Base-by-base conservation (phyloP, 2,797 vertebrate species). In the Chelon labrosus region DNA sequence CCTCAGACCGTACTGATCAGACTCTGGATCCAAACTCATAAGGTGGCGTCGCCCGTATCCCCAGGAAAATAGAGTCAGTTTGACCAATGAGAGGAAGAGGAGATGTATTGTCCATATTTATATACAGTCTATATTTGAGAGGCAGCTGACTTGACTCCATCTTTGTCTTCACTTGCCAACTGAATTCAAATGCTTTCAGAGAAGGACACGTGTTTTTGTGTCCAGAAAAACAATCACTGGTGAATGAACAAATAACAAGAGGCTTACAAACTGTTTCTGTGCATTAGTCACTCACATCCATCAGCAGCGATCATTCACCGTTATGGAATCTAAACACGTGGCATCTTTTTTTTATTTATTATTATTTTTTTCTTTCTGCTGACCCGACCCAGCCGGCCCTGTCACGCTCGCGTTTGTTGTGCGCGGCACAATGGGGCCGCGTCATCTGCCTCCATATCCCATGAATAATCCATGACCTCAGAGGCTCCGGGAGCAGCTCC, bases 381-480 rank as follows among this genome's bases (percentile, higher is more conserved):
- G 82, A 79, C 79, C 79, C 77, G 80, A 85, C 54, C 74, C 71
- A 79, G 73, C 37, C 12, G 10, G 51, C 53, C 37, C 72, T 63
- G 80, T 87, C 81, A 80, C 27, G 4, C 75, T 72, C 4, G 1
- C 77, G 7, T 25, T 75, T 47, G 42, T 77, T 60, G 57, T 38
- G 67, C 80, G 64, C 59, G 57, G 70, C 77, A 83, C 83, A 65
- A 65, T 27, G 77, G 57, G 66, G 77, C 72, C 63, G 54, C 69
- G 68, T 79, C 75, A 81, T 54, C 41, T 70, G 37, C 25, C 64
- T 70, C 68, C 49, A 52, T 52, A 63, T 58, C 31, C 68, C 73
- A 90, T 92, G 87, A 93, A 93, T 91, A 89, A 93, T 88, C 79
- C 89, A 92, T 89, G 80, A 85, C 68, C 82, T 75, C 27, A 39